Percentiles rank a stretch among this genome's conserved stretches.
Evolutionary conservation across 2,888 invertebrate species (phyloP).

Genomic region (Caenorhabditis imperialis): DNA sequence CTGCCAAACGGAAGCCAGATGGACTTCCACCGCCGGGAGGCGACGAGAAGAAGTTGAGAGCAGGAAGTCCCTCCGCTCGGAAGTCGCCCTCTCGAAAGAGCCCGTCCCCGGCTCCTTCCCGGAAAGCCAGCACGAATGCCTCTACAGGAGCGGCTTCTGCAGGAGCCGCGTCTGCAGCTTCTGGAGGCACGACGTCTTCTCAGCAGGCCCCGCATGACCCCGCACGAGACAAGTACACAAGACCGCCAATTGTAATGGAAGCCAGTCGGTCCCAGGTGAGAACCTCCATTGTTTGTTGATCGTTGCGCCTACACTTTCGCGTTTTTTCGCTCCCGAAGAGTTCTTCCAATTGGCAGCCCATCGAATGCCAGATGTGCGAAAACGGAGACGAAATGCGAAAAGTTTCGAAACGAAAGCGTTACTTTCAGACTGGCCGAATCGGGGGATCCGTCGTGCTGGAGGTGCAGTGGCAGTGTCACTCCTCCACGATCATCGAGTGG

Average conservation of each 20-base stretch:
- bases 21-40: slow-evolving; percentile 59
- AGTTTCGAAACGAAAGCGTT: not conserved
- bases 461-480: slow-evolving; percentile 75
- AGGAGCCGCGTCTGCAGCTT: slow-evolving; percentile 23
- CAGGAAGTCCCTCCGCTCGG: slow-evolving; percentile 55
- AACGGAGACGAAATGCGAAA: not conserved
- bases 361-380: slow-evolving; percentile 48
- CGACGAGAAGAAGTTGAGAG: slow-evolving; percentile 64
- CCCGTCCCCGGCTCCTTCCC: slow-evolving; percentile 48
- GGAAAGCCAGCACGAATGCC: slow-evolving; percentile 28
- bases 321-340: slow-evolving; percentile 16
- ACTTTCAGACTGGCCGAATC: slow-evolving; percentile 50
- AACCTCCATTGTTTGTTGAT: no score
- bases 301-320: slow-evolving; percentile 27
- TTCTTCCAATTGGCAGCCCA: slow-evolving; percentile 41
- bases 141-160: slow-evolving; percentile 16
- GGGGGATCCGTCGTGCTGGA: slow-evolving; percentile 73
- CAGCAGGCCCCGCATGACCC: slow-evolving; percentile 19
- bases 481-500: slow-evolving; percentile 76
- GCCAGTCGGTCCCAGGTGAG: slow-evolving; percentile 73
- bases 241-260: slow-evolving; percentile 74
- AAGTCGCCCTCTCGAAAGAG: slow-evolving; percentile 45
- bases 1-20: slow-evolving; percentile 60
- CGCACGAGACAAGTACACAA: slow-evolving; percentile 64
- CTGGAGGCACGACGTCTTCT: slow-evolving; percentile 10